Evolutionary conservation across 2,797 vertebrate species (phyloP), one percentile per base, ranked within the genome.

Genomic region (Coracias cyanogaster): DNA sequence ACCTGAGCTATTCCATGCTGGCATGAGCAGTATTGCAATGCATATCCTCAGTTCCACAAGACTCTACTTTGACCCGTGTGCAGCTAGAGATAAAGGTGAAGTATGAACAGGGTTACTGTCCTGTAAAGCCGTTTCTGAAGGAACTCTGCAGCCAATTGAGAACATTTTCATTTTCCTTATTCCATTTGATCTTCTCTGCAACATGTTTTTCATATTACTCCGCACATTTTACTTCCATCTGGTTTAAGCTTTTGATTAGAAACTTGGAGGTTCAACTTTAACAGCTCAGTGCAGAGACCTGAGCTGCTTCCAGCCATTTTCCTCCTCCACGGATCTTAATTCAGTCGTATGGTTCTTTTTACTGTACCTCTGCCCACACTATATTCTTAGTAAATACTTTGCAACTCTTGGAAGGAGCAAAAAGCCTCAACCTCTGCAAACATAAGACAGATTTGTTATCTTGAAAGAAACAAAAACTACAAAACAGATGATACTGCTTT

Each of bases 161-260:
- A 97, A 90, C 76, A 92, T 83, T 97, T 94, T 95, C 67, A 86
- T 97, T 83, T 95, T 96, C 88, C 93, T 81, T 67, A 91, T 95
- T 94, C 67, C 91, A 98, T 98, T 98, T 98, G 97, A 98, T 98
- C 97, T 98, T 91, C 87, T 74, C 83, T 80, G 86, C 77, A 93
- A 97, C 98, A 98, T 97, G 96, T 97, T 96, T 98, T 98, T 98
- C 57, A 17, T 91, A 98, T 98, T 98, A 98, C 95, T 93, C 82
- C 81, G 94, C 94, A 96, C 92, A 95, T 98, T 97, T 96, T 95
- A 91, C 95, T 96, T 96, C 97, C 98, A 98, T 98, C 97, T 98
- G 98, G 96, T 98, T 97, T 97, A 95, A 96, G 91, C 93, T 97
- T 97, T 95, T 97, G 95, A 97, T 97, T 97, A 97, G 95, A 97